Conservation (phyloP, 2,888 invertebrate genomes). For the Lasius platythorax region DNA sequence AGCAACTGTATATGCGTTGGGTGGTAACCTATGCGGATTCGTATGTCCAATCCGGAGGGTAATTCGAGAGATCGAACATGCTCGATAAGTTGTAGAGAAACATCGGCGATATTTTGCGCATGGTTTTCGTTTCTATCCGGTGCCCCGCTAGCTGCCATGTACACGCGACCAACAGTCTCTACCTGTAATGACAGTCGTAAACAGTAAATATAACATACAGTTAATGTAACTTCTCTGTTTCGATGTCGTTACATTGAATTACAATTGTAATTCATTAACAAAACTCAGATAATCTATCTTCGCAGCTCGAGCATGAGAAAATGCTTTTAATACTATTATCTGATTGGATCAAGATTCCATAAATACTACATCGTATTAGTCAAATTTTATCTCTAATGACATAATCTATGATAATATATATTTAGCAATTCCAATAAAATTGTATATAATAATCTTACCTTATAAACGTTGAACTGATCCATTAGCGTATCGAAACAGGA, state of each 20-base stretch:
- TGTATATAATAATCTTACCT: constrained; percentile 87
- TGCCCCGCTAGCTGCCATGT: constrained; percentile 96
- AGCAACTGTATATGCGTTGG: neutral
- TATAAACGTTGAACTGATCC: constrained; percentile 94
- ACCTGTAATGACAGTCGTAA: constrained; percentile 88
- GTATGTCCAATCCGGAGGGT: constrained; percentile 88
- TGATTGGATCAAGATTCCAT: neutral
- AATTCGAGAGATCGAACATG: constrained; percentile 90
- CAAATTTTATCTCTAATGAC: constrained; percentile 3
- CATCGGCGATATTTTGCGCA: constrained; percentile 92
- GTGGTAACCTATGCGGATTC: constrained; percentile 89
- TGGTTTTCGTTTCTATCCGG: constrained; percentile 92
- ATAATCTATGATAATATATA: neutral
- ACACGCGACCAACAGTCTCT: constrained; percentile 96
- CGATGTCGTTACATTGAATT: neutral
- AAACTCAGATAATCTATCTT: neutral
- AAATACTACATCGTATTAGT: neutral
- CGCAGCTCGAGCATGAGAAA: neutral
- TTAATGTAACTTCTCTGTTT: neutral
- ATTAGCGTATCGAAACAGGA: constrained; percentile 94
- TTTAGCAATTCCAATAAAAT: neutral
- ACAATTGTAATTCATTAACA: neutral
- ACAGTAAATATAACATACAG: neutral
- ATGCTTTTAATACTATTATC: neutral
- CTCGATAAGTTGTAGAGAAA: constrained; percentile 91